phyloP scores from a whole-genome alignment of 2,888 invertebrate genomes.

The Carterocephalus palaemon region DNA sequence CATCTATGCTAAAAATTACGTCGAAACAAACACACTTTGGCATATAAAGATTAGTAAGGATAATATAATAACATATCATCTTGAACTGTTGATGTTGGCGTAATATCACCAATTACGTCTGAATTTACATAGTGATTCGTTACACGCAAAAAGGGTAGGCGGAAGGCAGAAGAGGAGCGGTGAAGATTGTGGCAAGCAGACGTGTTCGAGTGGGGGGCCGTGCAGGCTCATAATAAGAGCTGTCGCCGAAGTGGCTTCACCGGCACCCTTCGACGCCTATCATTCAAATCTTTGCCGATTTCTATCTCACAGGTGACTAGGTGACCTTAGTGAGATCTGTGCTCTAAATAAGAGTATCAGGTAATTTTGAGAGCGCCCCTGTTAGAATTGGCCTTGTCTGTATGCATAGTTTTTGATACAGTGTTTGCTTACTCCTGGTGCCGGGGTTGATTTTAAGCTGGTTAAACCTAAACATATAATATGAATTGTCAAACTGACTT shows the following conservation, averaged over 20 bases:
- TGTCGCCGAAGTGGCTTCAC: slow-evolving; percentile 44
- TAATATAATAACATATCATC: not conserved
- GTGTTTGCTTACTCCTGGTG: too few species aligned
- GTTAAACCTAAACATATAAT: too few species aligned
- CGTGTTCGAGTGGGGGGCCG: slow-evolving; percentile 71
- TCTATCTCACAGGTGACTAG: slow-evolving; percentile 20
- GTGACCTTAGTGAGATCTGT: slow-evolving; percentile 7
- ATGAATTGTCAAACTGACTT: too few species aligned
- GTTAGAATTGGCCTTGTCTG: too few species aligned
- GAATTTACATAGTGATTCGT: slow-evolving; percentile 9
- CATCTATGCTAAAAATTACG: too few species aligned
- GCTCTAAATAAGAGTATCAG: too few species aligned
- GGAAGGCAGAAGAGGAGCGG: slow-evolving; percentile 51
- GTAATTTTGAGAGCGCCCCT: too few species aligned
- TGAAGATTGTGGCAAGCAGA: slow-evolving; percentile 66
- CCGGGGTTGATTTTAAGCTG: too few species aligned
- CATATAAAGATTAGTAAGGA: too few species aligned
- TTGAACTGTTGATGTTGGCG: not conserved
- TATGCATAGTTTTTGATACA: too few species aligned
- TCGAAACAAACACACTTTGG: too few species aligned
- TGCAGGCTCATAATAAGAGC: slow-evolving; percentile 72
- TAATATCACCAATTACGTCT: not conserved
- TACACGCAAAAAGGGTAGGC: slow-evolving; percentile 8
- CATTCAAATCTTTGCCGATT: slow-evolving; percentile 14
- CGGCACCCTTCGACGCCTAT: slow-evolving; percentile 22